Conservation (phyloP, 1,140 invertebrate genomes). For the Protaetia brevitarsis region DNA sequence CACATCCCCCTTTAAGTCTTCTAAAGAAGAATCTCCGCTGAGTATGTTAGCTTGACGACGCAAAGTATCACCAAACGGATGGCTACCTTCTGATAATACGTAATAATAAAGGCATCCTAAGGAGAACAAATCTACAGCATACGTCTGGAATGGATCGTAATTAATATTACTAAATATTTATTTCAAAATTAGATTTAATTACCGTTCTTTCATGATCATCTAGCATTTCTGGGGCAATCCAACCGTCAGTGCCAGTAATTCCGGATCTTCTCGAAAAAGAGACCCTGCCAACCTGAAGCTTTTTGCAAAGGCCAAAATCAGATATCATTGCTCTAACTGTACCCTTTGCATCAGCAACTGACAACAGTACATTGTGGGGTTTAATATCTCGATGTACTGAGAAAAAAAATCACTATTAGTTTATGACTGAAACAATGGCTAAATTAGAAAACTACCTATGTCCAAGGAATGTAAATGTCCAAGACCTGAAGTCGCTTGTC, state of each 20-base stretch:
- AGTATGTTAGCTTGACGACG: conserved; percentile 91
- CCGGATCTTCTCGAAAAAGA: conserved; percentile 91
- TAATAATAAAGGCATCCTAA: conserved; percentile 97
- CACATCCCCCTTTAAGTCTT: conserved; percentile 43
- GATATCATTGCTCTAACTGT: conserved; percentile 93
- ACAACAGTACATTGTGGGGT: conserved; percentile 95
- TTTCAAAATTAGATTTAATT: conserved; percentile 40
- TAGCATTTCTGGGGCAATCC: conserved; percentile 98
- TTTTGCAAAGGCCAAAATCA: conserved; percentile 98
- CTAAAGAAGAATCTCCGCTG: conserved; percentile 62
- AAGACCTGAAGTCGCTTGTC: conserved; percentile 85
- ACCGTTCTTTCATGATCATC: conserved; percentile 68
- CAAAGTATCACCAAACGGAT: conserved; percentile 93
- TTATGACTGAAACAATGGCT: not conserved
- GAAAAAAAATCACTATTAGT: conserved; percentile 33
- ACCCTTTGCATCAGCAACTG: conserved; percentile 68
- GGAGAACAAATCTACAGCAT: conserved; percentile 96
- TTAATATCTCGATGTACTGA: conserved; percentile 96
- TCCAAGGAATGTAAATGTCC: conserved; percentile 92
- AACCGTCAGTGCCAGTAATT: conserved; percentile 94
- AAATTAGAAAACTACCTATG: conserved; percentile 67
- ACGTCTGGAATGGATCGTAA: conserved; percentile 66
- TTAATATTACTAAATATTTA: not conserved
- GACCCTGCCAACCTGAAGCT: conserved; percentile 80
- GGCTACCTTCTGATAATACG: conserved; percentile 84